Percentiles rank a stretch among this genome's conserved stretches.
These are phyloP conservation scores for Acleris laterana DNA, from an alignment of 2,888 invertebrate genomes.

Conservation along the genomic window DNA sequence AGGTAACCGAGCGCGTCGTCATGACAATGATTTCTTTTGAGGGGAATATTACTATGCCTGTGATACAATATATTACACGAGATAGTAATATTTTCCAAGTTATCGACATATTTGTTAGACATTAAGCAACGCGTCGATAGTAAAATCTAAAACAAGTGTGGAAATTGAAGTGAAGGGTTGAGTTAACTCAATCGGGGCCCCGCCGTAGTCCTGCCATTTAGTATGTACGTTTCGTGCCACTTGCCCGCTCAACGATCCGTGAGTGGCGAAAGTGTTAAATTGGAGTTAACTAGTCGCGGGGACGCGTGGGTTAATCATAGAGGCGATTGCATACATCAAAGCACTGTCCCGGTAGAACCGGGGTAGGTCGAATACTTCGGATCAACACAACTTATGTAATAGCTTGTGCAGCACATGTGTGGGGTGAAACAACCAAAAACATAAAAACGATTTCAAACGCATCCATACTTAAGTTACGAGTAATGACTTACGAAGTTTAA, in stretches of 20 bases:
- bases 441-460: too few species aligned
- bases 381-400: background rate
- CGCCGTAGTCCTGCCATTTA: conserved; percentile 31
- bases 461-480: too few species aligned
- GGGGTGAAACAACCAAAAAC: too few species aligned
- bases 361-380: background rate
- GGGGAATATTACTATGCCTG: conserved; percentile 23
- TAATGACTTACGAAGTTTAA: too few species aligned
- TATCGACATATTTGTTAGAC: too few species aligned
- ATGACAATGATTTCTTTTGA: conserved; percentile 36
- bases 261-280: conserved; percentile 34
- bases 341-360: conserved; percentile 2
- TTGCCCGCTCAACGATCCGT: conserved; percentile 26
- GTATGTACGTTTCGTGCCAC: conserved; percentile 27
- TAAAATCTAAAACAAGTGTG: background rate
- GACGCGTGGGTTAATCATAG: conserved; percentile 26
- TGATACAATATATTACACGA: background rate
- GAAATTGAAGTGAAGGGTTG: conserved; percentile 25
- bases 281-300: conserved; percentile 31
- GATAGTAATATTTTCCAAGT: background rate
- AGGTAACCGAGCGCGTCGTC: conserved; percentile 28
- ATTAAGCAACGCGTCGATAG: too few species aligned
- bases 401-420: too few species aligned
- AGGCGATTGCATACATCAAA: conserved; percentile 29
- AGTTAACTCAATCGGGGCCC: conserved; percentile 22